phyloP scores from a whole-genome alignment of 1,140 invertebrate genomes.

The Apis florea region DNA sequence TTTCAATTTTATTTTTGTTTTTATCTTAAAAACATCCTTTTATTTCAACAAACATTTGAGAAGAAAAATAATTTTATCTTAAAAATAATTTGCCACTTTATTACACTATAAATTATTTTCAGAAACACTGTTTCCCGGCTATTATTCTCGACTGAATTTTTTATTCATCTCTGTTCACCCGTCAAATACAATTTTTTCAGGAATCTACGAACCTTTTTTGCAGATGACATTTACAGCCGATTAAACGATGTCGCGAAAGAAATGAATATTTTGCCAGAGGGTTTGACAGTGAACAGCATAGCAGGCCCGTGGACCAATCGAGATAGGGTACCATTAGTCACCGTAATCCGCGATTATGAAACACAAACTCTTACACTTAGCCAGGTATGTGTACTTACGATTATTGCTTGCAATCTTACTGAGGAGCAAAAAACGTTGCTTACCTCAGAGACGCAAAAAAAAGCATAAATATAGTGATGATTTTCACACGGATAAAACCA shows the following conservation, averaged over 20 bases:
- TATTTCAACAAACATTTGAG: background rate
- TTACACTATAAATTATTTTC: background rate
- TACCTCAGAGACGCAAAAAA: constrained; percentile 42
- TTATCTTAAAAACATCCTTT: background rate
- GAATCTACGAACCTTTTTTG: constrained; percentile 87
- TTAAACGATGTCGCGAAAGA: constrained; percentile 85
- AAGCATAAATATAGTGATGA: constrained; percentile 32
- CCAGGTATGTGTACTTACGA: constrained; percentile 82
- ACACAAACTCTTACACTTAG: constrained; percentile 83
- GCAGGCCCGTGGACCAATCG: constrained; percentile 91
- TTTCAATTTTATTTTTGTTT: background rate
- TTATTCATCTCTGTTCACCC: background rate
- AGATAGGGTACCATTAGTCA: constrained; percentile 90
- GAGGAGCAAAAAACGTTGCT: constrained; percentile 32
- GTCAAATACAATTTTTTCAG: constrained; percentile 70
- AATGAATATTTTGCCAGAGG: constrained; percentile 81
- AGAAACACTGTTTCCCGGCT: constrained; percentile 44
- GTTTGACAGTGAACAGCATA: constrained; percentile 84
- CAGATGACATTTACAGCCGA: constrained; percentile 90
- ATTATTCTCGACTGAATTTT: background rate
- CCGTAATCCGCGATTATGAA: constrained; percentile 85
- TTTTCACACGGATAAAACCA: constrained; percentile 57
- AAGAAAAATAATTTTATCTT: background rate
- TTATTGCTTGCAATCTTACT: background rate
- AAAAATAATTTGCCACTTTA: background rate